These are phyloP conservation scores for Eurystomus glaucurus DNA, from an alignment of 2,797 vertebrate genomes.

Conservation along the genomic window DNA sequence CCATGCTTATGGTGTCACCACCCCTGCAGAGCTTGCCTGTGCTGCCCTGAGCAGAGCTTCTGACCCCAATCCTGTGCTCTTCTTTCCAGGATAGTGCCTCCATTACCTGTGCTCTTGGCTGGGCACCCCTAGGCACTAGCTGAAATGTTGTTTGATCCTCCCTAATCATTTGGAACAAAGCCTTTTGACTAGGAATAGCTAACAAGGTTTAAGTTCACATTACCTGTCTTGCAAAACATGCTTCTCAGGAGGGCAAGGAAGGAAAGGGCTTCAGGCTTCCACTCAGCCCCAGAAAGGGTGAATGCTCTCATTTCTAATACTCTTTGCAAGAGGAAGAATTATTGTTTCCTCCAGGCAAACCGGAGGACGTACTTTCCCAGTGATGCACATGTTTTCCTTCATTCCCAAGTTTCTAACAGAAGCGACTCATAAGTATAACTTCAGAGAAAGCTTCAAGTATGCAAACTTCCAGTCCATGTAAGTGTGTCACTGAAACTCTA, in stretches of 20 bases:
- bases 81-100: neutral
- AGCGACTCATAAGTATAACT: neutral
- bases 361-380: neutral
- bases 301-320: neutral
- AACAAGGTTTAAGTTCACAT: neutral
- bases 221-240: neutral
- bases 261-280: neutral
- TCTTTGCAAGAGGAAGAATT: neutral
- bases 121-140: neutral
- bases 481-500: neutral
- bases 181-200: neutral
- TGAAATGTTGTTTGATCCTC: neutral
- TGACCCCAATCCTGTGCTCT: neutral
- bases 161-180: neutral
- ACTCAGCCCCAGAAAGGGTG: neutral
- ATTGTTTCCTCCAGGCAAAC: neutral
- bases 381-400: neutral
- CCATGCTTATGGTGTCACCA: neutral
- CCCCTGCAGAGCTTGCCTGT: neutral
- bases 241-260: neutral
- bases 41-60: neutral
- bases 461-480: neutral
- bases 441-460: neutral
- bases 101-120: neutral
- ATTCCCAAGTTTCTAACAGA: neutral